These are phyloP conservation scores for Idaea biselata DNA, from an alignment of 2,888 invertebrate genomes.

Conservation along the genomic window DNA sequence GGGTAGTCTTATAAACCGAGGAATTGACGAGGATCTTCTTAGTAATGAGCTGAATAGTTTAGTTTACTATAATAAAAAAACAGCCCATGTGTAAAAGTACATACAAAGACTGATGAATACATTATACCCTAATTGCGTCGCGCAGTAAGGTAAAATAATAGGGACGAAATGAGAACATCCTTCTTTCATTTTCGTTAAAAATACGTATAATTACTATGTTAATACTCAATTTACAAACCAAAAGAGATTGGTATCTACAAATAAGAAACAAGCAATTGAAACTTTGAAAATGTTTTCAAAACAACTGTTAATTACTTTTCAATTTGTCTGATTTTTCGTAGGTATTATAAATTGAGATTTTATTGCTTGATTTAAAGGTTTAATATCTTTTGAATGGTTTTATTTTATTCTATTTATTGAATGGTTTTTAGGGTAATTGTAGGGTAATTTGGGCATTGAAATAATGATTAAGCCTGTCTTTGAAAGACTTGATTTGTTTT, in stretches of 20 bases:
- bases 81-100: too few relatives aligned
- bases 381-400: background rate
- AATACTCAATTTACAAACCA: background rate
- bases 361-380: background rate
- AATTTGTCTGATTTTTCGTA: background rate
- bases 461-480: too few relatives aligned
- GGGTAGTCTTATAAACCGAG: too few relatives aligned
- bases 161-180: too few relatives aligned
- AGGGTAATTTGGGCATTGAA: background rate
- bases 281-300: background rate
- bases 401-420: background rate
- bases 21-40: too few relatives aligned
- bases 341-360: background rate
- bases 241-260: background rate
- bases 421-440: background rate
- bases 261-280: background rate
- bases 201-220: background rate
- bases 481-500: too few relatives aligned
- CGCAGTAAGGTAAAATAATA: too few relatives aligned
- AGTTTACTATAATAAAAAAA: too few relatives aligned
- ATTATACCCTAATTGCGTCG: too few relatives aligned
- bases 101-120: too few relatives aligned
- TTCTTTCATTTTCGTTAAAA: too few relatives aligned
- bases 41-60: too few relatives aligned
- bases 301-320: background rate